phyloP scores from a whole-genome alignment of 2,113 vertebrate species.

The Acanthochromis polyacanthus region DNA sequence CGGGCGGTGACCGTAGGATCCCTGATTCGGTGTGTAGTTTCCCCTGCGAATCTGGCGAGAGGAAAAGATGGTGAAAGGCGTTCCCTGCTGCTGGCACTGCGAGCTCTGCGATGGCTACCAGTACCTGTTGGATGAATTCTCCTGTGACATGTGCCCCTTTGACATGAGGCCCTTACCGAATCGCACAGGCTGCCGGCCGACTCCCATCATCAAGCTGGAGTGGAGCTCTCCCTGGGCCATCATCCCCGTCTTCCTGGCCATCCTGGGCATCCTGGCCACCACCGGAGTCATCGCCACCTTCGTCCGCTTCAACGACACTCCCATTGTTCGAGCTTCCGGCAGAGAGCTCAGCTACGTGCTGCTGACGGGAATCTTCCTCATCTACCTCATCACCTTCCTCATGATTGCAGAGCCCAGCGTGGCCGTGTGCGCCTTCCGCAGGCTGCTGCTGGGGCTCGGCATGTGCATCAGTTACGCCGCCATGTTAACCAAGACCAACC shows the following conservation, averaged over 20 bases:
- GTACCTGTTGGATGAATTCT: slow-evolving; percentile 86
- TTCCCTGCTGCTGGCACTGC: slow-evolving; percentile 90
- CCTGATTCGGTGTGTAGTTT: slow-evolving; percentile 90
- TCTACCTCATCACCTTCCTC: slow-evolving; percentile 87
- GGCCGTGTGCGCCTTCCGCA: slow-evolving; percentile 82
- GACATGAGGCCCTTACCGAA: slow-evolving; percentile 85
- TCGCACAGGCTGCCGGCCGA: slow-evolving; percentile 85
- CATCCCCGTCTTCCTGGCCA: slow-evolving; percentile 86
- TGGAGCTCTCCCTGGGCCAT: slow-evolving; percentile 89
- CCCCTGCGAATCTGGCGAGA: slow-evolving; percentile 86
- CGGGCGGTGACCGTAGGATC: slow-evolving; percentile 79
- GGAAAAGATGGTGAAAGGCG: slow-evolving; percentile 90
- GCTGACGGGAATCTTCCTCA: slow-evolving; percentile 84
- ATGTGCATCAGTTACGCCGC: slow-evolving; percentile 87
- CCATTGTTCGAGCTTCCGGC: slow-evolving; percentile 89
- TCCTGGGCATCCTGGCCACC: slow-evolving; percentile 87
- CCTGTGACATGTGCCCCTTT: slow-evolving; percentile 86
- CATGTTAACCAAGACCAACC: slow-evolving; percentile 90
- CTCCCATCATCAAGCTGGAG: slow-evolving; percentile 87
- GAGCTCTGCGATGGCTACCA: slow-evolving; percentile 89
- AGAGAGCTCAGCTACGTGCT: slow-evolving; percentile 90
- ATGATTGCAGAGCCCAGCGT: slow-evolving; percentile 85
- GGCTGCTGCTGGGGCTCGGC: slow-evolving; percentile 84
- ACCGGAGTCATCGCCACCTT: slow-evolving; percentile 83
- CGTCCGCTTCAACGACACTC: slow-evolving; percentile 87